Evolutionary conservation across 2,797 vertebrate species (phyloP).

Genomic region (Smutsia temminckii): DNA sequence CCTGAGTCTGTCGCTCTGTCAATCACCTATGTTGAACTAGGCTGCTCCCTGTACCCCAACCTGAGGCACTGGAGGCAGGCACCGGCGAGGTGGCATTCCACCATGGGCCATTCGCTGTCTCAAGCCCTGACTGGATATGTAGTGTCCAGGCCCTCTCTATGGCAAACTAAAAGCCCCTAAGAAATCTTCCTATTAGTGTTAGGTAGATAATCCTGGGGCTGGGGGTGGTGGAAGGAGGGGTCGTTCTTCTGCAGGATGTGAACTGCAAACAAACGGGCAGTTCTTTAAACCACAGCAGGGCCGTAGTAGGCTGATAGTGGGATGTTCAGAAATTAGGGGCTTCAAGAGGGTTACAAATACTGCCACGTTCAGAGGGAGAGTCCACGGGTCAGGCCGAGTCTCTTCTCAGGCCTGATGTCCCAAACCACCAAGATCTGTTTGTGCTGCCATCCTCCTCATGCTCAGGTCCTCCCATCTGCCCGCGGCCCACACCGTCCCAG

Average conservation of each 20-base stretch:
- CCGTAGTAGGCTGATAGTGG: too few relatives aligned
- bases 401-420: neutral
- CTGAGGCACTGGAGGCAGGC: rapidly evolving
- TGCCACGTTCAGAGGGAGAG: neutral
- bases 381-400: neutral
- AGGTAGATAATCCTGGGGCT: neutral
- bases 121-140: rapidly evolving
- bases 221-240: neutral
- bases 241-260: neutral
- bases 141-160: rapidly evolving
- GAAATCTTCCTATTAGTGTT: too few relatives aligned
- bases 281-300: neutral
- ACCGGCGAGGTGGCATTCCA: rapidly evolving
- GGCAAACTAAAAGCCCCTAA: neutral
- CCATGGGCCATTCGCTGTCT: rapidly evolving
- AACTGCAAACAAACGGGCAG: neutral
- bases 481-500: neutral
- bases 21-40: neutral
- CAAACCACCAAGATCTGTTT: neutral
- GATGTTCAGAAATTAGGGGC: neutral
- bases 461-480: rapidly evolving
- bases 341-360: rapidly evolving
- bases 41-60: neutral
- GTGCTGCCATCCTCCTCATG: neutral
- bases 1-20: neutral